These are phyloP conservation scores for Spheniscus mendiculus DNA, from an alignment of 2,113 vertebrate genomes.

Conservation along the genomic window DNA sequence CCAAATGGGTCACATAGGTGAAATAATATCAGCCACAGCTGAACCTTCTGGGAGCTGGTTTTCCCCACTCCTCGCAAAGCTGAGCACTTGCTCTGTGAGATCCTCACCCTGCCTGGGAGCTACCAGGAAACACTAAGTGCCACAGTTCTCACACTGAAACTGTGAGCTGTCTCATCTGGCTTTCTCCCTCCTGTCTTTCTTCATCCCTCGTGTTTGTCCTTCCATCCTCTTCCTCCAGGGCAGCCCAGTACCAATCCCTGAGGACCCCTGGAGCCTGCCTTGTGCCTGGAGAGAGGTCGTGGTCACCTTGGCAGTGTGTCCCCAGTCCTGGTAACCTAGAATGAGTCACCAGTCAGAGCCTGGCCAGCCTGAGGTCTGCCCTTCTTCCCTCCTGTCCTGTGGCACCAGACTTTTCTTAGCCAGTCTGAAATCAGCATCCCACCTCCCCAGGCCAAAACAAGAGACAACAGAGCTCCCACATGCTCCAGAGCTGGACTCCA, in stretches of 20 bases:
- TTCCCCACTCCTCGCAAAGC: neutral
- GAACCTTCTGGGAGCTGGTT: neutral
- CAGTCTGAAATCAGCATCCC: neutral
- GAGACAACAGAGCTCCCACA: neutral
- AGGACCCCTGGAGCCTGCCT: fast-evolving
- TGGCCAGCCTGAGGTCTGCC: neutral
- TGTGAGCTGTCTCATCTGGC: neutral
- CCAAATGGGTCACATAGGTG: fast-evolving
- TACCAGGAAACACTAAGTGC: neutral
- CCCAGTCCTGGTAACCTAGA: neutral
- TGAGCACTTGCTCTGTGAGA: fast-evolving
- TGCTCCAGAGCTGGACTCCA: fast-evolving
- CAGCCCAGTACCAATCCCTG: neutral
- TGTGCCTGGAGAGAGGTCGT: neutral
- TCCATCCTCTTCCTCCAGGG: neutral
- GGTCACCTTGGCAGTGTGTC: neutral
- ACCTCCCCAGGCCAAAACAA: fast-evolving
- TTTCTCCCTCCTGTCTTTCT: neutral
- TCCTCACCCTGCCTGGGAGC: neutral
- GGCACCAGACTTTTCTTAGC: neutral
- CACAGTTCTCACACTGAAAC: fast-evolving
- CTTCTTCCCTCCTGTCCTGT: neutral
- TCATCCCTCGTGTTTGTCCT: neutral
- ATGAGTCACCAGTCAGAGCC: neutral
- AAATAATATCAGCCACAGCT: neutral